Evolutionary conservation across 1,140 invertebrate genomes (phyloP), one percentile per base, ranked within the genome.

Genomic region (Apocrypta bakeri): DNA sequence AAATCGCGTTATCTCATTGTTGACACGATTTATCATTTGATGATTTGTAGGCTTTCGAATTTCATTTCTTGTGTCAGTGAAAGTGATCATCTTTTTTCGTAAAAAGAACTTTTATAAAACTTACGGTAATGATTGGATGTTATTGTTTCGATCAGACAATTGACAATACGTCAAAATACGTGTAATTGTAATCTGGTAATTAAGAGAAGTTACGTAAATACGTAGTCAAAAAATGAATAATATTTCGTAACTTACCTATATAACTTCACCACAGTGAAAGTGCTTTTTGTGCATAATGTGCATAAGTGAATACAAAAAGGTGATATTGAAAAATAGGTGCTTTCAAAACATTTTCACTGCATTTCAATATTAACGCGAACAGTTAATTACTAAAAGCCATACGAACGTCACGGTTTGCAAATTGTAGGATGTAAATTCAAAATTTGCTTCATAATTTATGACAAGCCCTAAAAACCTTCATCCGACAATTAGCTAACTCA

Each of bases 51-150:
- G n/a, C n/a, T n/a, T n/a, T n/a, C n/a, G 56, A 81, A 81, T 81
- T 81, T 81, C 79, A 81, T 81, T 81, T 81, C 79, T 64, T 80
- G 69, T 9, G 17, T 29, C 2, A 1, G 7, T 3, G 31, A 56
- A 61, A 29, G 29, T 14, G 48, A 75, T 27, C 33, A 61, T 17
- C 48, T n/a, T 12, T 42, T 42, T 42, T 42, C 11, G 12, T 42
- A 12, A 42, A 1, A 42, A 42, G 1, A 11, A 14, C 12, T 12
- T 7, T 42, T 42, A 37, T 37, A 37, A 37, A 37, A 37, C 33
- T 37, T 37, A n/a, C n/a, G n/a, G n/a, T n/a, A n/a, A n/a, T n/a
- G n/a, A n/a, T n/a, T n/a, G n/a, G n/a, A n/a, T n/a, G n/a, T n/a
- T n/a, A n/a, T n/a, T n/a, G n/a, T n/a, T n/a, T n/a, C n/a, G n/a